phyloP scores from a whole-genome alignment of 1,140 invertebrate species.

The Drosophila sechellia region DNA sequence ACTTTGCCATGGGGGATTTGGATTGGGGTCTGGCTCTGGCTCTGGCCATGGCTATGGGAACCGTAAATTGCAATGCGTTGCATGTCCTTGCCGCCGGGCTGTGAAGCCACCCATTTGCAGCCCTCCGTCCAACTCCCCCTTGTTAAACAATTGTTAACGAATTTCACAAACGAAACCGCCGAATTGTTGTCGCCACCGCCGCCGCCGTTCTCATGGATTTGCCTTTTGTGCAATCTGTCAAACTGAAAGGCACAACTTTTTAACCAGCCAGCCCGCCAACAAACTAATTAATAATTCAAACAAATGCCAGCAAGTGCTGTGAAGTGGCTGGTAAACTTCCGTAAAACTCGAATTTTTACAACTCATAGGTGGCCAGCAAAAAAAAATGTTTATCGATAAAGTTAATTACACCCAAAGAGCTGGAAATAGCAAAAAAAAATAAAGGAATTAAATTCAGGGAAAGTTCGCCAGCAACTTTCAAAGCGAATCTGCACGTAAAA shows the following conservation, averaged over 20 bases:
- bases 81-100: constrained; percentile 37
- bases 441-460: constrained; percentile 24
- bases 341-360: constrained; percentile 22
- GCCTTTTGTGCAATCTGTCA: constrained; percentile 59
- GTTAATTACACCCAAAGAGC: constrained; percentile 51
- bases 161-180: constrained; percentile 66
- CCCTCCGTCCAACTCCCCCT: constrained; percentile 11
- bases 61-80: constrained; percentile 65
- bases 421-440: constrained; percentile 12
- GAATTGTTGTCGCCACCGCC: constrained; percentile 39
- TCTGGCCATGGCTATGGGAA: constrained; percentile 22
- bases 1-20: constrained; percentile 44
- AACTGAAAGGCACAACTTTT: constrained; percentile 57
- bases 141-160: constrained; percentile 73
- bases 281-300: constrained; percentile 70
- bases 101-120: neutral
- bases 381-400: constrained; percentile 63
- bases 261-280: constrained; percentile 35
- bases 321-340: constrained; percentile 33
- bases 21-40: constrained; percentile 14
- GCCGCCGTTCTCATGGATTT: constrained; percentile 11
- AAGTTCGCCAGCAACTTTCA: constrained; percentile 45
- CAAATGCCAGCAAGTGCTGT: constrained; percentile 35
- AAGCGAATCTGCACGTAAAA: constrained; percentile 37
- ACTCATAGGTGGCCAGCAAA: constrained; percentile 31